Conservation (phyloP, 2,797 vertebrate genomes). For the Pyrrhura leucotis region DNA sequence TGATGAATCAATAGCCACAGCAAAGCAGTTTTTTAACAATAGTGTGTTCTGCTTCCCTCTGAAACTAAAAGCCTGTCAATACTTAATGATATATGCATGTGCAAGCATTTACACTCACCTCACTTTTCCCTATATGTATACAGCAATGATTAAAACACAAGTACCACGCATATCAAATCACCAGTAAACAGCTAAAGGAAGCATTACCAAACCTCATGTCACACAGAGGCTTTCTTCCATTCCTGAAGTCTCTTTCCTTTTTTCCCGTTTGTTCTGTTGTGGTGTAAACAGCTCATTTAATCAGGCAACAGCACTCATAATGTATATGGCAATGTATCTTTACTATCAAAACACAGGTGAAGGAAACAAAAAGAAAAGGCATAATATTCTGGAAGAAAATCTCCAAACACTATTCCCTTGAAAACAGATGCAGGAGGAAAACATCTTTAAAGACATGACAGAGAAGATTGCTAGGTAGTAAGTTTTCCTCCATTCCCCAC, state of each 20-base stretch:
- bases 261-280: neutral
- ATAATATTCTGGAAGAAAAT: neutral
- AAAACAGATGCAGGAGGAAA: neutral
- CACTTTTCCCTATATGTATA: neutral
- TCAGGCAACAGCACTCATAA: neutral
- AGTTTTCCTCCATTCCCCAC: neutral
- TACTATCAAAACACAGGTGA: neutral
- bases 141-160: neutral
- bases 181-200: neutral
- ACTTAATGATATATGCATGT: neutral
- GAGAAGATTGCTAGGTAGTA: neutral
- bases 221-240: neutral
- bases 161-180: neutral
- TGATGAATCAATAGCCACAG: neutral
- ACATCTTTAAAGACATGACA: neutral
- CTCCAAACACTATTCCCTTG: neutral
- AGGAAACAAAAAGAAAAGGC: neutral
- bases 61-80: neutral
- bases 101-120: neutral
- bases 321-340: neutral
- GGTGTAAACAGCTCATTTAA: neutral
- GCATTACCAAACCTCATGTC: neutral
- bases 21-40: neutral
- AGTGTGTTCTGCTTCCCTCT: neutral
- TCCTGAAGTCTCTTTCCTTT: neutral